These are phyloP conservation scores for Araneus ventricosus DNA, from an alignment of 1,140 invertebrate species.

Conservation along the genomic window DNA sequence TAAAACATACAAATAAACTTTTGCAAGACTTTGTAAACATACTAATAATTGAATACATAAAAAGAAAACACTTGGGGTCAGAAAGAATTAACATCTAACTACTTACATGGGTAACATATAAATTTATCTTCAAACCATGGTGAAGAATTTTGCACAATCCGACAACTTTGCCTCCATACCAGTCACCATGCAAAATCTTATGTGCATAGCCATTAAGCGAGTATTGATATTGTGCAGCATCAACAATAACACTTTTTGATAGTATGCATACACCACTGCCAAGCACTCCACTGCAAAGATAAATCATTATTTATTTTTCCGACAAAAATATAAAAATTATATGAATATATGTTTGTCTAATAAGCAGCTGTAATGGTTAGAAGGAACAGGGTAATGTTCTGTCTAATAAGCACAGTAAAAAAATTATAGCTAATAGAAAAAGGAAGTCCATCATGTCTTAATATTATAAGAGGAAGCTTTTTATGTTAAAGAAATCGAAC, in stretches of 20 bases:
- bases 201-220: constrained; percentile 98
- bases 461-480: too few species aligned
- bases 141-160: constrained; percentile 90
- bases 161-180: constrained; percentile 96
- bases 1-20: too few species aligned
- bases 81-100: not conserved
- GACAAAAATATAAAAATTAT: too few species aligned
- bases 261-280: constrained; percentile 96
- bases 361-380: too few species aligned
- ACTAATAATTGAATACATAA: not conserved
- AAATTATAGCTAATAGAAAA: too few species aligned
- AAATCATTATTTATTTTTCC: not conserved
- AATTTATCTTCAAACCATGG: constrained; percentile 86
- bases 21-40: too few species aligned
- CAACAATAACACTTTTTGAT: constrained; percentile 91
- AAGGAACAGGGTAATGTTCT: too few species aligned
- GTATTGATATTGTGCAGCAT: constrained; percentile 95
- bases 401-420: too few species aligned
- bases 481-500: too few species aligned
- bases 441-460: too few species aligned
- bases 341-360: too few species aligned
- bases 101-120: constrained; percentile 96
- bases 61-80: not conserved
- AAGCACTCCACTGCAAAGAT: constrained; percentile 88
- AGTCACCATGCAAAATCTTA: constrained; percentile 97